Conservation (phyloP, 2,797 vertebrate species). For the Cynopterus sphinx region DNA sequence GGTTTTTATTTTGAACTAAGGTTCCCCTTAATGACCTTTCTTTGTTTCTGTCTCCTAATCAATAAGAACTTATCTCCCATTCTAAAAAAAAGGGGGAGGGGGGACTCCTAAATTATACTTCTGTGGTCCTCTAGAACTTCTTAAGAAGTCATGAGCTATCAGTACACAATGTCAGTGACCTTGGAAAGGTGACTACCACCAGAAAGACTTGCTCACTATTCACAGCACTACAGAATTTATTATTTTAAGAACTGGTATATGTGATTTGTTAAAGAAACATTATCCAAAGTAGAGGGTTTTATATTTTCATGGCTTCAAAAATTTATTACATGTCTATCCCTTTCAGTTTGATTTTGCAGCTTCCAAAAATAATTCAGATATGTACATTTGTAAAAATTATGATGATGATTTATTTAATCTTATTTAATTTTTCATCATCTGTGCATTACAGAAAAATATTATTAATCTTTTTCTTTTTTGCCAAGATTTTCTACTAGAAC, state of each 20-base stretch:
- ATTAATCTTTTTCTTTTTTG: background rate
- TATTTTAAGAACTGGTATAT: background rate
- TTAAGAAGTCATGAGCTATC: background rate
- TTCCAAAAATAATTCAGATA: background rate
- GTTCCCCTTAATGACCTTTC: background rate
- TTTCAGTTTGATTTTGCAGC: background rate
- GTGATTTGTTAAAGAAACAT: background rate
- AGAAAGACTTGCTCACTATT: background rate
- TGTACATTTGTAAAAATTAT: background rate
- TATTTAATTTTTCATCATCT: background rate
- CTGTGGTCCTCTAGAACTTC: background rate
- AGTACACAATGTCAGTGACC: background rate
- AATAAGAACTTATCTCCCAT: background rate
- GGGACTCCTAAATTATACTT: background rate
- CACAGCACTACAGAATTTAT: background rate
- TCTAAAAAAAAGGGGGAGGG: rapidly evolving
- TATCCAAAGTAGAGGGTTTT: background rate
- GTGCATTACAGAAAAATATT: background rate
- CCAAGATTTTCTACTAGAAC: background rate
- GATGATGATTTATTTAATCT: background rate
- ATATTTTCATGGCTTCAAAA: background rate
- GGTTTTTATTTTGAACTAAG: slow-evolving; percentile 9
- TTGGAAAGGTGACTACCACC: background rate
- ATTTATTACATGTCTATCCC: background rate
- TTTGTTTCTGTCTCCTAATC: background rate